Conservation (phyloP, 2,888 invertebrate genomes). For the Epicampocera succincta region DNA sequence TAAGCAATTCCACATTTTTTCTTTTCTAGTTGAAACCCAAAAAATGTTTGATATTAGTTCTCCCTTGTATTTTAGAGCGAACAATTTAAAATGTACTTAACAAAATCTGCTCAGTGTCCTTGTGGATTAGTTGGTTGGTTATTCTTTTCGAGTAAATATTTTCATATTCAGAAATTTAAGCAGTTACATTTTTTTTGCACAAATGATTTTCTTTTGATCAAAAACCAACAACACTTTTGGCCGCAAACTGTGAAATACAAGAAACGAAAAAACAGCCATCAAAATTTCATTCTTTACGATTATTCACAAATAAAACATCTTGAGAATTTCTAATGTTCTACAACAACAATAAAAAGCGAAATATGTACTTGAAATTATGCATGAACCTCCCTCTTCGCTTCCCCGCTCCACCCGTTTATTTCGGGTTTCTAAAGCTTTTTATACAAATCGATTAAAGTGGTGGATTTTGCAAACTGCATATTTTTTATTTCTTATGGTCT, state of each 20-base stretch:
- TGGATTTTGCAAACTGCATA: slow-evolving; percentile 38
- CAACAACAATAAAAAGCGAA: slow-evolving; percentile 19
- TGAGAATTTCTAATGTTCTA: slow-evolving; percentile 57
- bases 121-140: slow-evolving; percentile 34
- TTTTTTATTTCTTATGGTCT: slow-evolving; percentile 5
- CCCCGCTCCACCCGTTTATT: not conserved
- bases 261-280: not conserved
- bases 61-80: slow-evolving; percentile 31
- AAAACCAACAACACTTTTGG: slow-evolving; percentile 25
- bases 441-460: slow-evolving; percentile 42
- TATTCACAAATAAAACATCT: slow-evolving; percentile 58
- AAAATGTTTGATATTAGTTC: not conserved
- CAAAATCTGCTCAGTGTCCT: slow-evolving; percentile 56
- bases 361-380: slow-evolving; percentile 31
- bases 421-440: not conserved
- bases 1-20: slow-evolving; percentile 1
- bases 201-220: slow-evolving; percentile 45
- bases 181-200: slow-evolving; percentile 3
- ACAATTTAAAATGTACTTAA: slow-evolving; percentile 53
- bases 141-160: slow-evolving; percentile 32
- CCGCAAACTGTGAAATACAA: slow-evolving; percentile 29
- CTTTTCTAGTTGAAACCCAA: slow-evolving; percentile 1
- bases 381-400: slow-evolving; percentile 13
- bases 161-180: slow-evolving; percentile 60
- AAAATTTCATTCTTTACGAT: slow-evolving; percentile 52